Conservation (phyloP, 2,888 invertebrate species). For the Dynastes maya region DNA sequence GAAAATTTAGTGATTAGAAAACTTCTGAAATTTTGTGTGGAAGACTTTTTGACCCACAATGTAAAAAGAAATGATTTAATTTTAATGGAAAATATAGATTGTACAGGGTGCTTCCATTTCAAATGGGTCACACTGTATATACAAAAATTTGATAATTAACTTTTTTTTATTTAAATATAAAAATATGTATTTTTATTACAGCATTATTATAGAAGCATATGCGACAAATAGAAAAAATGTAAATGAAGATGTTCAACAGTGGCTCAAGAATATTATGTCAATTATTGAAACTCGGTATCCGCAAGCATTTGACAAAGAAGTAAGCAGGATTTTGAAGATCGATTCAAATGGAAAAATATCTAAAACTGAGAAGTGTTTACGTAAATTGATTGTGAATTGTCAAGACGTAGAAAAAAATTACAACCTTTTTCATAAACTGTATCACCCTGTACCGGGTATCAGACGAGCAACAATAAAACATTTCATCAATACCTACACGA, state of each 20-base stretch:
- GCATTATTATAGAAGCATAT: constrained; percentile 62
- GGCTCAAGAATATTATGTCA: constrained; percentile 71
- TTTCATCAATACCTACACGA: constrained; percentile 73
- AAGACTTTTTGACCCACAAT: too few species aligned
- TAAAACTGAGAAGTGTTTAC: constrained; percentile 58
- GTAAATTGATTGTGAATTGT: constrained; percentile 61
- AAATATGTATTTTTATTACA: constrained; percentile 56
- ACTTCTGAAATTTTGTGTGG: too few species aligned
- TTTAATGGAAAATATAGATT: too few species aligned
- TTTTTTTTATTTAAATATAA: not conserved
- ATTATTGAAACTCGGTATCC: constrained; percentile 82
- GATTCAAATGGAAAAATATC: constrained; percentile 49
- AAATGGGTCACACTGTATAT: too few species aligned
- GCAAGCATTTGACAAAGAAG: constrained; percentile 78
- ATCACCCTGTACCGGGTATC: constrained; percentile 79
- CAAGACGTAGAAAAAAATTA: constrained; percentile 59
- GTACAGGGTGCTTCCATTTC: too few species aligned
- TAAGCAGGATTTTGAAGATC: constrained; percentile 74
- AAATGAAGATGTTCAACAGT: constrained; percentile 58
- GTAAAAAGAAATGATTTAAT: too few species aligned
- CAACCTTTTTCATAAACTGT: constrained; percentile 79
- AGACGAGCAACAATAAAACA: constrained; percentile 80
- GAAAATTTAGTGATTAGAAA: too few species aligned
- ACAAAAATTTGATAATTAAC: too few species aligned
- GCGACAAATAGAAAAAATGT: constrained; percentile 57